Conservation (phyloP, 2,797 vertebrate genomes). For the Graptemys geographica region DNA sequence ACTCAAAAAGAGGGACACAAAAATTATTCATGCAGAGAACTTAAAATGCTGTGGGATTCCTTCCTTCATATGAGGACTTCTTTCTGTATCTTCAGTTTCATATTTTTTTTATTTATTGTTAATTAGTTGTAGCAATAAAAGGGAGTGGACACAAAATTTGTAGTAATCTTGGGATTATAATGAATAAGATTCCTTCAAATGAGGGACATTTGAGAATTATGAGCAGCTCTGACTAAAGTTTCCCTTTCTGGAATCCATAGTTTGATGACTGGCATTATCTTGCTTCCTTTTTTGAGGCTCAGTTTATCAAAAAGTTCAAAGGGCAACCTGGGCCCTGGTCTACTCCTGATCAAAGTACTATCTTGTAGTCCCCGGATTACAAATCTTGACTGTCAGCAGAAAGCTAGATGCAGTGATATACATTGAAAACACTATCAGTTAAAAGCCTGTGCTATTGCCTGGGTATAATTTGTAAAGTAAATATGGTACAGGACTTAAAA, state of each 20-base stretch:
- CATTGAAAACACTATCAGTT: neutral
- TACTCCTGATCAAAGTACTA: neutral
- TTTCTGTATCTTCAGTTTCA: neutral
- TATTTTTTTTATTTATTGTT: neutral
- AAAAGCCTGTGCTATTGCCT: neutral
- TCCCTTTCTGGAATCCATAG: neutral
- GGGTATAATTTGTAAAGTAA: neutral
- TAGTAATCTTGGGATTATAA: neutral
- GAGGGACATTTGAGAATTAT: neutral
- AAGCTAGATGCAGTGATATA: neutral
- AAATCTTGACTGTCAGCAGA: neutral
- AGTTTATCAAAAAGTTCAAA: rapidly evolving
- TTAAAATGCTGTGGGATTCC: neutral
- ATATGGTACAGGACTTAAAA: neutral
- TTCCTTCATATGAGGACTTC: neutral
- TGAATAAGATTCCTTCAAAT: neutral
- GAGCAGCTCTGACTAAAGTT: neutral
- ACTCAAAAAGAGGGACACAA: neutral
- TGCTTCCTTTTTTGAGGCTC: neutral
- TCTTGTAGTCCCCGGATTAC: neutral
- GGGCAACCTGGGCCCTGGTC: neutral
- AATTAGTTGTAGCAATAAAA: neutral
- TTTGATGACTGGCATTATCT: neutral
- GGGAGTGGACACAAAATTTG: neutral
- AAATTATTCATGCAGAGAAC: neutral